A percentile compares a stretch with the other conserved stretches of the same genome.
phyloP scores from a whole-genome alignment of 2,888 invertebrate genomes.

The Leptura quadrifasciata region DNA sequence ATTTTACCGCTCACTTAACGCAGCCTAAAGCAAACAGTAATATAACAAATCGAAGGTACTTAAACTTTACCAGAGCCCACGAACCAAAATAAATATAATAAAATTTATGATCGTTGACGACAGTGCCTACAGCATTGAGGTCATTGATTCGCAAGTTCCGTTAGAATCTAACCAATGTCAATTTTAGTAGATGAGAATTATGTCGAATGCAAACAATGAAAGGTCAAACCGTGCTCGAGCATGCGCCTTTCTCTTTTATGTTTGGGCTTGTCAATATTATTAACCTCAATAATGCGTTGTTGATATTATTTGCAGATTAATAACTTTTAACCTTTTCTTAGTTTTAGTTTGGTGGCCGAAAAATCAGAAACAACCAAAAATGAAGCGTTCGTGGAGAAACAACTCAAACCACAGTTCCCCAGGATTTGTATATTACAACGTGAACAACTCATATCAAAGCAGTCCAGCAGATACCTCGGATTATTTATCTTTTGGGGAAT shows the following conservation, averaged over 20 bases:
- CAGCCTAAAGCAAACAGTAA: no score
- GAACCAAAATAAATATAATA: no score
- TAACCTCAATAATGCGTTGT: conserved; percentile 33
- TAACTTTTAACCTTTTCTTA: conserved; percentile 20
- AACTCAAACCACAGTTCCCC: conserved; percentile 37
- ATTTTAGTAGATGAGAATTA: background rate
- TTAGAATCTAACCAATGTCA: no score
- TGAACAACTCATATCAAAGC: conserved; percentile 34
- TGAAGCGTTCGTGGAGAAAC: conserved; percentile 48
- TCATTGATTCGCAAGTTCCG: no score
- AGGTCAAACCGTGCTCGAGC: background rate
- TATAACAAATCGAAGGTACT: no score
- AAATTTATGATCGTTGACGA: no score
- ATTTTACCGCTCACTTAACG: no score
- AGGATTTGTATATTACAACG: conserved; percentile 53
- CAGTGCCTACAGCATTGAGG: no score
- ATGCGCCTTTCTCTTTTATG: background rate
- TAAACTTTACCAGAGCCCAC: no score
- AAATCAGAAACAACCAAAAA: conserved; percentile 5
- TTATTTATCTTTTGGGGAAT: conserved; percentile 48
- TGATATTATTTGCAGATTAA: conserved; percentile 1
- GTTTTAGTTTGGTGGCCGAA: conserved; percentile 28
- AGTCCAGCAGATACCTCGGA: conserved; percentile 45
- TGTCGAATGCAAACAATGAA: background rate
- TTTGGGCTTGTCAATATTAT: conserved; percentile 17